Percentiles rank a stretch among this genome's conserved stretches.
phyloP scores from a whole-genome alignment of 2,113 vertebrate species.

The Saccopteryx leptura region DNA sequence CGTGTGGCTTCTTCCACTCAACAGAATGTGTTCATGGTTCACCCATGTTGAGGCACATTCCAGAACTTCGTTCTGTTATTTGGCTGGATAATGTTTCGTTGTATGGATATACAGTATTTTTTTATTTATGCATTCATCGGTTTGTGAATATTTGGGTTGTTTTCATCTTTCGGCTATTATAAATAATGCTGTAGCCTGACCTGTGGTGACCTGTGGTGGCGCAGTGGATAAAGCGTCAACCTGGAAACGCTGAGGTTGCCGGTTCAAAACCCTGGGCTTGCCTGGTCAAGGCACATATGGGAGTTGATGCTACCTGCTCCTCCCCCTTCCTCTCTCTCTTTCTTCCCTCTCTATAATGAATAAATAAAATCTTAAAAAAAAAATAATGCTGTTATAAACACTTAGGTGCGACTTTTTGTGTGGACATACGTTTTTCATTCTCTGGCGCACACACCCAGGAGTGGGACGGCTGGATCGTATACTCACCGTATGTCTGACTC shows the following conservation, averaged over 20 bases:
- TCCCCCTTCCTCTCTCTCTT: too few relatives aligned
- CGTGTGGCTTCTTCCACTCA: background rate
- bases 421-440: background rate
- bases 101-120: background rate
- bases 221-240: too few relatives aligned
- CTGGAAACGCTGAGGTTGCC: too few relatives aligned
- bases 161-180: constrained; percentile 32
- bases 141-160: background rate
- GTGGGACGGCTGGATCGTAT: background rate
- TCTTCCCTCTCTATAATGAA: too few relatives aligned
- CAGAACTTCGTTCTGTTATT: background rate
- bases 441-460: background rate
- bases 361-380: too few relatives aligned
- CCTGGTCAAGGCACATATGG: too few relatives aligned
- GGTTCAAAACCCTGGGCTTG: too few relatives aligned
- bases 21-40: background rate
- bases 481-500: background rate
- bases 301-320: too few relatives aligned
- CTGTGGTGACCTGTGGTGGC: too few relatives aligned
- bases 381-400: background rate
- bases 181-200: background rate
- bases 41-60: background rate
- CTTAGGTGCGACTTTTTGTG: background rate
- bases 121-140: background rate
- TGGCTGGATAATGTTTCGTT: background rate